A percentile compares a stretch with the other conserved stretches of the same genome.
Conservation (phyloP, 2,113 vertebrate genomes). For the Petrocephalus microphthalmus region DNA sequence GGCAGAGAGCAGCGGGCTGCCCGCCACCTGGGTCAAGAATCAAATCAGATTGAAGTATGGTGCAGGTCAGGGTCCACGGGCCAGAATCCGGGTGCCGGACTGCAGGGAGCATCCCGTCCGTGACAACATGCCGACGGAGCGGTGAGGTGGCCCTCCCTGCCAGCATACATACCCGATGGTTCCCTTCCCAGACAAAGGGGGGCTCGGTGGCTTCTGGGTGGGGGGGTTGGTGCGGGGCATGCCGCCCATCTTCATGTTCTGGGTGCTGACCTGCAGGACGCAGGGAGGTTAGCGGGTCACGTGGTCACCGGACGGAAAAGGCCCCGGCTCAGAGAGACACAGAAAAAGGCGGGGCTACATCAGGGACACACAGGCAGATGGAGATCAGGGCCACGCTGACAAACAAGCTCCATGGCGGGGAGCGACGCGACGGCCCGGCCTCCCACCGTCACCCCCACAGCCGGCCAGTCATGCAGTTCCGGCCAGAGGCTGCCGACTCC, state of each 20-base stretch:
- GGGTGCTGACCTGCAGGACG: slow-evolving; percentile 80
- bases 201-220: slow-evolving; percentile 91
- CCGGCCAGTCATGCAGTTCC: background rate
- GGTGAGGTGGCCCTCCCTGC: background rate
- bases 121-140: no score
- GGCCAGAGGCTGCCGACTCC: background rate
- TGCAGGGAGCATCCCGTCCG: background rate
- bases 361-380: background rate
- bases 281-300: background rate
- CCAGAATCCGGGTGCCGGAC: background rate
- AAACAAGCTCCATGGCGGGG: background rate
- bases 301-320: background rate
- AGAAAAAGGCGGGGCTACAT: background rate
- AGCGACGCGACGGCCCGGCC: background rate
- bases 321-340: background rate
- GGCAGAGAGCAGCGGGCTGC: background rate
- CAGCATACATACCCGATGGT: slow-evolving; percentile 76
- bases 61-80: background rate
- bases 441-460: background rate
- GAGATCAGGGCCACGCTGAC: background rate
- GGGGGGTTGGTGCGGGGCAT: slow-evolving; percentile 86
- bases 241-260: slow-evolving; percentile 95
- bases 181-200: slow-evolving; percentile 80
- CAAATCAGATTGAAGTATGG: background rate
- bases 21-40: background rate